Percentiles rank a stretch among this genome's conserved stretches.
Evolutionary conservation across 1,140 invertebrate genomes (phyloP).

Genomic region (Drosophila persimilis): DNA sequence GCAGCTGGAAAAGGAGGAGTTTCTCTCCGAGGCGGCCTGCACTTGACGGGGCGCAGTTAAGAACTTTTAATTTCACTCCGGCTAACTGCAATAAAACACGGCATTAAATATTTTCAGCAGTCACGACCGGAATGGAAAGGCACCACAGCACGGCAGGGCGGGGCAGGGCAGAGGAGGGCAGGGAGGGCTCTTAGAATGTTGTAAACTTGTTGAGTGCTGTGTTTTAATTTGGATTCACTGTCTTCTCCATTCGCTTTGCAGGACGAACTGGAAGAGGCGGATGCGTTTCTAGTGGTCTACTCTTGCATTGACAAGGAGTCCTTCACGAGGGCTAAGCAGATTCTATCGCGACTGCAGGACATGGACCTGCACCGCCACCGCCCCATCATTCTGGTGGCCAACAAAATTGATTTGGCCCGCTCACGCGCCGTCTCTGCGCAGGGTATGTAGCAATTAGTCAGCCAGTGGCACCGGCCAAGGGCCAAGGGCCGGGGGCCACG

Average conservation of each 20-base stretch:
- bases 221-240: slow-evolving; percentile 32
- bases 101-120: slow-evolving; percentile 48
- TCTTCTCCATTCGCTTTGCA: slow-evolving; percentile 74
- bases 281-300: slow-evolving; percentile 95
- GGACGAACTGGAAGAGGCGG: slow-evolving; percentile 89
- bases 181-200: slow-evolving; percentile 5
- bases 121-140: no score
- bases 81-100: slow-evolving; percentile 43
- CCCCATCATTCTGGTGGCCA: slow-evolving; percentile 94
- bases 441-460: slow-evolving; percentile 86
- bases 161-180: no score
- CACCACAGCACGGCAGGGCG: no score
- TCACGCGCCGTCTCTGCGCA: slow-evolving; percentile 94
- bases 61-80: slow-evolving; percentile 56
- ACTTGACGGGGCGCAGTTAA: slow-evolving; percentile 35
- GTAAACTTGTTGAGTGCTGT: slow-evolving; percentile 51
- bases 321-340: slow-evolving; percentile 91
- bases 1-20: slow-evolving; percentile 18
- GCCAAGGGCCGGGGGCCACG: no score
- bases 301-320: slow-evolving; percentile 95
- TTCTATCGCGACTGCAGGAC: slow-evolving; percentile 89
- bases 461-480: no score
- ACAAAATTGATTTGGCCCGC: slow-evolving; percentile 97
- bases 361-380: slow-evolving; percentile 88
- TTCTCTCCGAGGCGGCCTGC: slow-evolving; percentile 2